Evolutionary conservation across 92 coral and sea anemone genomes (phyloP).

Genomic region (Montipora capitata): DNA sequence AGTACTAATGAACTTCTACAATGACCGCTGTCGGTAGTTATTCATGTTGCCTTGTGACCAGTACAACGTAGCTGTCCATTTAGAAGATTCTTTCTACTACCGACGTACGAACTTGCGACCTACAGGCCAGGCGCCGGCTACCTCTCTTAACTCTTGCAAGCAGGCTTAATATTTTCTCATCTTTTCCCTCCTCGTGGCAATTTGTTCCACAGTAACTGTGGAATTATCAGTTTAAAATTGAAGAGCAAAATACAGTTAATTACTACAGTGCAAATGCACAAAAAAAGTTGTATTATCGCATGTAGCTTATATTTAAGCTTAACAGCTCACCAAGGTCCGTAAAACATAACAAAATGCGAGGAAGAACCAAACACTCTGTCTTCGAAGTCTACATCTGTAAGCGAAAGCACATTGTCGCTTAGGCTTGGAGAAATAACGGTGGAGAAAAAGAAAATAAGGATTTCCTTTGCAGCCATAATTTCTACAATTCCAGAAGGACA

Average conservation of each 20-base stretch:
- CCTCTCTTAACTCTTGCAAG: not conserved
- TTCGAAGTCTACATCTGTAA: constrained; percentile 77
- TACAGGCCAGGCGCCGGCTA: no score
- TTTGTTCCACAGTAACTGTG: no score
- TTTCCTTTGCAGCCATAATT: constrained; percentile 44
- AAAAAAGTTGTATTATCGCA: no score
- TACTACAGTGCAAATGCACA: not conserved
- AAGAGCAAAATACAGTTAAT: no score
- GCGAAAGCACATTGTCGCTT: constrained; percentile 62
- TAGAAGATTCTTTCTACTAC: no score
- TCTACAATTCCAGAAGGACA: constrained; percentile 28
- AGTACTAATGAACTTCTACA: no score
- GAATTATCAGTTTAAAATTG: no score
- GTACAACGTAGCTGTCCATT: no score
- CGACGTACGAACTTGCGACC: no score
- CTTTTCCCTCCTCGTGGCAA: not conserved
- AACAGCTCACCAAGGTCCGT: constrained; percentile 90
- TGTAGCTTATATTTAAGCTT: no score
- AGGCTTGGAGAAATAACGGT: constrained; percentile 41
- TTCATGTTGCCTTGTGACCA: no score
- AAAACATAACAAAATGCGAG: constrained; percentile 94
- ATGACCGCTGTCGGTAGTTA: no score
- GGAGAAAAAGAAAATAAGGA: constrained; percentile 23
- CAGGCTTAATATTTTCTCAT: not conserved
- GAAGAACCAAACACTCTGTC: constrained; percentile 72